Percentiles rank a stretch among this genome's conserved stretches.
Evolutionary conservation across 2,113 vertebrate species (phyloP).

Genomic region (Hyperopisus bebe): DNA sequence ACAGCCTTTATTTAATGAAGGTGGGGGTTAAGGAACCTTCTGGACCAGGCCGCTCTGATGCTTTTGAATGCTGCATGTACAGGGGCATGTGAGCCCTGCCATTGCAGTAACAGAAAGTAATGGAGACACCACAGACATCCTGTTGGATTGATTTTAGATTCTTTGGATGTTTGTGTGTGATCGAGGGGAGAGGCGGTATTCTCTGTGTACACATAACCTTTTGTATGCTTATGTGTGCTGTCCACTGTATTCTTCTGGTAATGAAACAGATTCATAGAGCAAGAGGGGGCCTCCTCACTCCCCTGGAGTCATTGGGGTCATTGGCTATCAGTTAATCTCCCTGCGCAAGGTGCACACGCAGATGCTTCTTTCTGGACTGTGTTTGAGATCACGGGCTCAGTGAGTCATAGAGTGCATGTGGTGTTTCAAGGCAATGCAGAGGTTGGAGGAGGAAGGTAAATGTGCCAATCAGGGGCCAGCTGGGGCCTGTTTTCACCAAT

Average conservation of each 20-base stretch:
- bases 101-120: neutral
- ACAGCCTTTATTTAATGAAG: conserved; percentile 16
- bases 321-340: conserved; percentile 30
- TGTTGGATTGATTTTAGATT: neutral
- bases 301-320: neutral
- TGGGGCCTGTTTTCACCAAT: neutral
- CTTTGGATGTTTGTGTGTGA: neutral
- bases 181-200: neutral
- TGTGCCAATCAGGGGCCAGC: neutral
- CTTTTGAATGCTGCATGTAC: neutral
- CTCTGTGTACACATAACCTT: neutral
- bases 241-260: neutral
- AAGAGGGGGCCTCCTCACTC: neutral
- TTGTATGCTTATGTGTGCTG: neutral
- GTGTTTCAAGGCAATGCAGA: neutral
- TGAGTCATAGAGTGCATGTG: neutral
- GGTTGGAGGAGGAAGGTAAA: neutral
- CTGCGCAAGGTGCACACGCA: conserved; percentile 34
- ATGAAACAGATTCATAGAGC: neutral
- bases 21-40: neutral
- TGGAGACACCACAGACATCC: neutral
- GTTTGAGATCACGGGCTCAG: neutral
- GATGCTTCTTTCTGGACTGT: conserved; percentile 26
- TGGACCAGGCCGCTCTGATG: too few species aligned
- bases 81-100: neutral